Evolutionary conservation across 37 sponge, comb jelly and placozoan species (phyloP), one percentile per base, ranked within the genome.

Genomic region (Sycon ciliatum): DNA sequence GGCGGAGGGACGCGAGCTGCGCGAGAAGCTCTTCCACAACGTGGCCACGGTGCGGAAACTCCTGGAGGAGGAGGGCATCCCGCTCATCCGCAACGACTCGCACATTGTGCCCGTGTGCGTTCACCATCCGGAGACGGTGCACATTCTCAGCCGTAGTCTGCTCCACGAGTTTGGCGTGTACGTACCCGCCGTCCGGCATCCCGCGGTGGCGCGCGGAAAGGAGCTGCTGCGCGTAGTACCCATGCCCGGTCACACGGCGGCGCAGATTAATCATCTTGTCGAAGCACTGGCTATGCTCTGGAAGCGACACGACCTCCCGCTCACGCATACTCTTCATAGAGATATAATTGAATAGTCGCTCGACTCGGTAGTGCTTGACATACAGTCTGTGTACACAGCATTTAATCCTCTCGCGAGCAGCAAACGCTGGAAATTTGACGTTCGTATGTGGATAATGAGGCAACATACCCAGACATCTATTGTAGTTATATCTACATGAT

Each of bases 21-120:
- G 95, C 36, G 53, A 34, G 1, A 76, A 67, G 34, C 95, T 87
- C 39, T 85, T 84, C 31, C 69, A 53, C 0, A 61, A 78, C 11
- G 91, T 89, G 53, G 58, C 39, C 20, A 55, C 58, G 32, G 72
- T 89, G 69, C 73, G 75, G 35, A 77, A 71, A 20, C 61, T 69
- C 1, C 73, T 94, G 38, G 63, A 71, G 28, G 73, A 56, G 4
- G 85, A 65, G 4, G 87, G 90, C 0, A 81, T 94, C 33, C 95
- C 95, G 32, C 84, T 79, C 1, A 52, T 85, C 9, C 65, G 65
- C 4, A 77, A 77, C 28, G 90, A 90, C 0, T 89, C 87, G 65
- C 95, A 94, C 83, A 94, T 94, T 35, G 68, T 94, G 30, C 95
- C 95, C 16, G n/a, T n/a, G n/a, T n/a, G n/a, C n/a, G n/a, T n/a